Evolutionary conservation across 2,888 invertebrate species (phyloP).

Genomic region (Xanthorhoe spadicearia): DNA sequence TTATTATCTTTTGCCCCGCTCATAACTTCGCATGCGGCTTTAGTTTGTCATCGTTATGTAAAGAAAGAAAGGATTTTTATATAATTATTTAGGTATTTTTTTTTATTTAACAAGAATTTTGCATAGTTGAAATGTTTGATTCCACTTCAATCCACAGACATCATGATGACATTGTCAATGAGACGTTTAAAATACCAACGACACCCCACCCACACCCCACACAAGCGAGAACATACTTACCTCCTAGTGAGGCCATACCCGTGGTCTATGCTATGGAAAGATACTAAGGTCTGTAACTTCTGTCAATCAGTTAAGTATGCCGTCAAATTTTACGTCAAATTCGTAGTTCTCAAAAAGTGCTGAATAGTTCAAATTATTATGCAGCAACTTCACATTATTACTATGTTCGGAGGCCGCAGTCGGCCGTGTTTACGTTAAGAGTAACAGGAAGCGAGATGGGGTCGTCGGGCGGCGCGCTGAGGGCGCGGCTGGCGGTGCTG

Average conservation of each 20-base stretch:
- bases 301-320: neutral
- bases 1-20: conserved; percentile 54
- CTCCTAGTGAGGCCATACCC: too few relatives aligned
- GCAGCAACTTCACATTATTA: conserved; percentile 57
- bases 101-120: conserved; percentile 38
- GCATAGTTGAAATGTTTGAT: conserved; percentile 18
- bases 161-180: conserved; percentile 12
- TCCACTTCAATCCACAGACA: conserved; percentile 5
- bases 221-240: too few relatives aligned
- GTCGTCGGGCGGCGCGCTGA: conserved; percentile 31
- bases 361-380: conserved; percentile 57
- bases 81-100: conserved; percentile 38
- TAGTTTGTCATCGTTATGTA: conserved; percentile 50
- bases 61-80: conserved; percentile 43
- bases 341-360: conserved; percentile 58
- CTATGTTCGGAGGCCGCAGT: conserved; percentile 40
- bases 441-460: conserved; percentile 26
- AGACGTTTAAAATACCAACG: too few relatives aligned
- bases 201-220: too few relatives aligned
- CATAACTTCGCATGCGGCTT: conserved; percentile 55
- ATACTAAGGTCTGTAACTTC: neutral
- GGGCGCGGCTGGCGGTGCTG: conserved; percentile 48
- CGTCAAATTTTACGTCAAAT: conserved; percentile 66
- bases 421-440: conserved; percentile 37
- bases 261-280: too few relatives aligned